Conservation (phyloP, 1,140 invertebrate genomes). For the Penaeus chinensis region DNA sequence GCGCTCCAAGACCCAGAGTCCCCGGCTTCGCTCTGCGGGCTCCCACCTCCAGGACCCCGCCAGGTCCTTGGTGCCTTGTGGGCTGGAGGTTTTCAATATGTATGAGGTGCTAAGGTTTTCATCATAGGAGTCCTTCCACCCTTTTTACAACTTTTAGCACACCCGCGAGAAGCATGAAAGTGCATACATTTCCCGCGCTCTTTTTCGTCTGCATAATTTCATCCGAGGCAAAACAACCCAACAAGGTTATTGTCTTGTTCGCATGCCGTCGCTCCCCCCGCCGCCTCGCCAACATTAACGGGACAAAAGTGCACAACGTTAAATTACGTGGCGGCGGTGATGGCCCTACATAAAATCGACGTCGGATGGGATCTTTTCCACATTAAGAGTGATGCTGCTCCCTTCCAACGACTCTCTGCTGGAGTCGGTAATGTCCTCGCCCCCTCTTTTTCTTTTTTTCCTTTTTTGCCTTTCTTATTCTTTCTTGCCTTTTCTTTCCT, state of each 20-base stretch:
- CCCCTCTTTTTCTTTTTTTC: too few species aligned
- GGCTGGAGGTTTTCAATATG: conserved; percentile 56
- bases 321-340: too few species aligned
- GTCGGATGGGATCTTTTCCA: too few species aligned
- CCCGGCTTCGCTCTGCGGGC: conserved; percentile 15
- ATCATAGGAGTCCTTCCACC: conserved; percentile 58
- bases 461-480: too few species aligned
- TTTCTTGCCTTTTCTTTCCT: too few species aligned
- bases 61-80: conserved; percentile 49
- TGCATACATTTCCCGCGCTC: conserved; percentile 57
- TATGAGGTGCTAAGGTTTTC: conserved; percentile 62
- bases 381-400: too few species aligned
- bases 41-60: conserved; percentile 36
- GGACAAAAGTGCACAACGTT: too few species aligned
- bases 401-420: too few species aligned
- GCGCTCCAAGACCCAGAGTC: conserved; percentile 50
- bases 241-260: conserved; percentile 1
- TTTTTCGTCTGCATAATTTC: conserved; percentile 51
- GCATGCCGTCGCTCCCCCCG: neutral
- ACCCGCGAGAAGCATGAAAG: conserved; percentile 52
- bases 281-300: too few species aligned
- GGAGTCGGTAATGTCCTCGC: too few species aligned
- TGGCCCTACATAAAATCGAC: too few species aligned
- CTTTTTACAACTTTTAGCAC: conserved; percentile 59
- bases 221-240: conserved; percentile 36